Percentiles rank a stretch among this genome's conserved stretches.
These are phyloP conservation scores for Lathronympha strigana DNA, from an alignment of 2,888 invertebrate genomes.

Conservation along the genomic window DNA sequence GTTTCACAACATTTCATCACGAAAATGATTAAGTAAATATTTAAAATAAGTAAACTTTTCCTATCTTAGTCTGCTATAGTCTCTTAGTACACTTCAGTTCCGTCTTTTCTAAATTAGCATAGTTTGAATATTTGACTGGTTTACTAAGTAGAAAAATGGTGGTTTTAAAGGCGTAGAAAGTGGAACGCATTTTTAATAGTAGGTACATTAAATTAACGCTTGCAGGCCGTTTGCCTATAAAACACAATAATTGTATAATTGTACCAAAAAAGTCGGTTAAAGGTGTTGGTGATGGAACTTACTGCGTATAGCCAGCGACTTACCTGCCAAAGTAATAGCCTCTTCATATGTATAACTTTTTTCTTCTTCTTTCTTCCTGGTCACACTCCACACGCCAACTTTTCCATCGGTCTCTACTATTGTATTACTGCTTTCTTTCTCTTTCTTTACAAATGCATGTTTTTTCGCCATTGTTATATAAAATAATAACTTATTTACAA, in stretches of 20 bases:
- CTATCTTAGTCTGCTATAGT: too few relatives aligned
- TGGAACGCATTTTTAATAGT: too few relatives aligned
- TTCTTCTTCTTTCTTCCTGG: slow-evolving; percentile 45
- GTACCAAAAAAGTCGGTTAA: background rate
- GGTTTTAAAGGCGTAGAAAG: too few relatives aligned
- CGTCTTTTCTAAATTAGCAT: too few relatives aligned
- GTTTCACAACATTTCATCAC: too few relatives aligned
- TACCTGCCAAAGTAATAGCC: slow-evolving; percentile 57
- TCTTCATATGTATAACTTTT: slow-evolving; percentile 52
- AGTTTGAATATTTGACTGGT: too few relatives aligned
- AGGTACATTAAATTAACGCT: too few relatives aligned
- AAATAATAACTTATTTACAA: background rate
- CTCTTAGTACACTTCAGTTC: too few relatives aligned
- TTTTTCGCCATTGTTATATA: slow-evolving; percentile 4
- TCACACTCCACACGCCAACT: slow-evolving; percentile 13
- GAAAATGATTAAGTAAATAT: too few relatives aligned
- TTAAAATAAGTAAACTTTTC: too few relatives aligned
- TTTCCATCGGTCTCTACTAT: background rate
- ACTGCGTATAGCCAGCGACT: background rate
- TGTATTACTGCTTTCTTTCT: background rate
- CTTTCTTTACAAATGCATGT: background rate
- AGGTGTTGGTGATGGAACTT: background rate
- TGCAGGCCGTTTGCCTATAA: too few relatives aligned
- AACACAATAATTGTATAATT: background rate
- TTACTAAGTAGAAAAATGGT: too few relatives aligned